Conservation (phyloP, 2,888 invertebrate species). For the Blera fallax region DNA sequence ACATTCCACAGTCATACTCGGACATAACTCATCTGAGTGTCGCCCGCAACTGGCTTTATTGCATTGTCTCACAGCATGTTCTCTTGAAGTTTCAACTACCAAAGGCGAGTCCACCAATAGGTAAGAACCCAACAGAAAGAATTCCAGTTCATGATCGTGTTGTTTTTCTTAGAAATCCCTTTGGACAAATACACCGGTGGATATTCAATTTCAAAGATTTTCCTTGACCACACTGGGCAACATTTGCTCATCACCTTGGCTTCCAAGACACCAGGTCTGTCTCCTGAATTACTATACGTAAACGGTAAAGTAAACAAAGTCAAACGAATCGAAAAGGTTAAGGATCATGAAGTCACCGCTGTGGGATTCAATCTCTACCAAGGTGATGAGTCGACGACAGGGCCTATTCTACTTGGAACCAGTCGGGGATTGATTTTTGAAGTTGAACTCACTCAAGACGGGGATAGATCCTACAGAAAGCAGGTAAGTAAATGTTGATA, state of each 20-base stretch:
- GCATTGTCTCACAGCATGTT: constrained; percentile 92
- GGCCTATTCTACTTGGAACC: constrained; percentile 93
- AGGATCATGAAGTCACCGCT: constrained; percentile 91
- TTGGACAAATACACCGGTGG: constrained; percentile 80
- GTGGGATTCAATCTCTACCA: constrained; percentile 94
- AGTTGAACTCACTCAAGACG: constrained; percentile 91
- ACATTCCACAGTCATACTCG: constrained; percentile 85
- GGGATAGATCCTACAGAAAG: constrained; percentile 92
- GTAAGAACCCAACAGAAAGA: constrained; percentile 81
- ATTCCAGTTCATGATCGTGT: neutral
- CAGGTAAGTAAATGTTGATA: constrained; percentile 85
- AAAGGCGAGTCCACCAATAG: constrained; percentile 89
- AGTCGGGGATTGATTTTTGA: constrained; percentile 95
- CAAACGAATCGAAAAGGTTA: constrained; percentile 83
- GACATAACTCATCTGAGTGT: constrained; percentile 91
- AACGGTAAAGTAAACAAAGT: constrained; percentile 89
- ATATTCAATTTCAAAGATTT: constrained; percentile 78
- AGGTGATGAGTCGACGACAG: constrained; percentile 87
- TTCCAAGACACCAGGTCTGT: constrained; percentile 82
- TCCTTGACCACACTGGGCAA: constrained; percentile 92
- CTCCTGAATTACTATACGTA: constrained; percentile 91
- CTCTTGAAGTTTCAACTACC: constrained; percentile 91
- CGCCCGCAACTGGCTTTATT: constrained; percentile 90
- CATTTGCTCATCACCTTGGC: constrained; percentile 90
- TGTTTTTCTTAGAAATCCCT: constrained; percentile 76